Conservation (phyloP, 2,113 vertebrate species). For the Tapirus terrestris region DNA sequence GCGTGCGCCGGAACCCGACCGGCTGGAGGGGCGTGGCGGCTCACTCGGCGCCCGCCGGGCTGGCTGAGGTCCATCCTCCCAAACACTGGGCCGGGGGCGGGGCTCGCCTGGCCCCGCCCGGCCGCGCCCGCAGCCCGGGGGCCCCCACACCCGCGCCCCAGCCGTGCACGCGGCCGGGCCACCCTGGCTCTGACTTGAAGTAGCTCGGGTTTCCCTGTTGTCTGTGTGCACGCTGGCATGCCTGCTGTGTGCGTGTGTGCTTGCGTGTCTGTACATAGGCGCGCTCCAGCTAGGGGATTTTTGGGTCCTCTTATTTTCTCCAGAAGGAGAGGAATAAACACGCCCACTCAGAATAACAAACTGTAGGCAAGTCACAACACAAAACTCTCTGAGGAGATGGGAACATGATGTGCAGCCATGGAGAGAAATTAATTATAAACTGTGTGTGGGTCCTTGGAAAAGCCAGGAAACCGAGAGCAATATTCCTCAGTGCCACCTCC, state of each 20-base stretch:
- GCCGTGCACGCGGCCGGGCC: neutral
- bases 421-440: neutral
- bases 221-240: too few species aligned
- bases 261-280: neutral
- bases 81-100: fast-evolving
- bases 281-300: fast-evolving
- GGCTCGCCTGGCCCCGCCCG: fast-evolving
- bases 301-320: neutral
- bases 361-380: constrained; percentile 56
- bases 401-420: neutral
- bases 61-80: neutral
- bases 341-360: constrained; percentile 63
- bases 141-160: neutral
- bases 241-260: neutral
- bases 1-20: fast-evolving
- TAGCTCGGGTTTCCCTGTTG: neutral
- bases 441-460: neutral
- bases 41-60: fast-evolving
- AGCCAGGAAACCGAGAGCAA: neutral
- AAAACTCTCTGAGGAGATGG: neutral
- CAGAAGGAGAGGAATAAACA: constrained; percentile 38
- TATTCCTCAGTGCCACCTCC: neutral
- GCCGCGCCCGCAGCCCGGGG: neutral
- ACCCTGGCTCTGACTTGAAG: neutral
- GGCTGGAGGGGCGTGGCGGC: neutral